These are phyloP conservation scores for Aeoliscus strigatus DNA, from an alignment of 2,797 vertebrate species.

Conservation along the genomic window DNA sequence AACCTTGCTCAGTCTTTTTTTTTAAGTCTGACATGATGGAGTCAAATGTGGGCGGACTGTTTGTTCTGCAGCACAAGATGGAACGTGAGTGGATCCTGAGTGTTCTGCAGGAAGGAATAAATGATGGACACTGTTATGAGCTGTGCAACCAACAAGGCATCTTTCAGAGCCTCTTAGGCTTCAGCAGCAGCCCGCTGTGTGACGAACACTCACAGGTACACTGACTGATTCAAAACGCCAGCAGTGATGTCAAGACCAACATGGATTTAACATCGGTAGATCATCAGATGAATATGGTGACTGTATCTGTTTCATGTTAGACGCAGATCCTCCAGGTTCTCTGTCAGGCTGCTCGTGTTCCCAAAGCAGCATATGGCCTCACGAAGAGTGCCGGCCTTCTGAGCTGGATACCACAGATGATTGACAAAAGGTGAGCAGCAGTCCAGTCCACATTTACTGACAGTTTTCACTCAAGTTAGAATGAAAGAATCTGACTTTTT, in stretches of 20 bases:
- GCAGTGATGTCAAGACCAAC: not conserved
- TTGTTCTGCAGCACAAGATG: constrained; percentile 76
- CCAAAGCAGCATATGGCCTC: constrained; percentile 83
- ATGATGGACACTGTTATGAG: constrained; percentile 82
- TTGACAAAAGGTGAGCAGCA: constrained; percentile 77
- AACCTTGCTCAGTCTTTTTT: constrained; percentile 35
- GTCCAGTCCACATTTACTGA: no score
- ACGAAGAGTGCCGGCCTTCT: constrained; percentile 83
- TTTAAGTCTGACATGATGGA: not conserved
- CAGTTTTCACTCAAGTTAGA: no score
- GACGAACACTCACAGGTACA: constrained; percentile 79
- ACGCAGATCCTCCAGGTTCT: constrained; percentile 81
- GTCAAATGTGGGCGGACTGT: not conserved
- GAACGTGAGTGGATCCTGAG: constrained; percentile 87
- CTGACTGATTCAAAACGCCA: not conserved
- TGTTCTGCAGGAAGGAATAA: constrained; percentile 83
- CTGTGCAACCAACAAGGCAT: constrained; percentile 84
- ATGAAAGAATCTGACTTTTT: no score
- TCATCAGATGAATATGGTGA: no score
- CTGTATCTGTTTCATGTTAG: constrained; percentile 50
- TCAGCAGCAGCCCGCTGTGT: constrained; percentile 83
- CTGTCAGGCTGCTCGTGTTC: constrained; percentile 70
- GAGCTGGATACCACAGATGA: constrained; percentile 79
- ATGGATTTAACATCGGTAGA: no score
- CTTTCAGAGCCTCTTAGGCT: constrained; percentile 82